Evolutionary conservation across 2,888 invertebrate genomes (phyloP).

Genomic region (Oligia strigilis): DNA sequence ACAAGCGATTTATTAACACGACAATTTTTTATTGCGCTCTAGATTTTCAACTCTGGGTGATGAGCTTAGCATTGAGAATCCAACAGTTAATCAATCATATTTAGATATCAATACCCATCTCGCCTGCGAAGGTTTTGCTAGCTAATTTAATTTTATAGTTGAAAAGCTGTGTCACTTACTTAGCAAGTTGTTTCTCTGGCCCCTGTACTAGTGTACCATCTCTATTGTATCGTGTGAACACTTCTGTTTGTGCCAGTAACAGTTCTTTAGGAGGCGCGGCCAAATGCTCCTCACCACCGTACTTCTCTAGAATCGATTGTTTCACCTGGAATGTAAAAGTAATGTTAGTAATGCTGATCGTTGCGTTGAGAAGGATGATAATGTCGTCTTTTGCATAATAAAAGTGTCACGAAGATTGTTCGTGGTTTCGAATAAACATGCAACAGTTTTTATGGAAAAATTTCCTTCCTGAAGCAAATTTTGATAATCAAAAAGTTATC

Average conservation of each 20-base stretch:
- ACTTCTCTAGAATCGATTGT: conserved; percentile 96
- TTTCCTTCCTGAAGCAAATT: neutral
- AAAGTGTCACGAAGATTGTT: neutral
- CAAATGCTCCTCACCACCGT: conserved; percentile 98
- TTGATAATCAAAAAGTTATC: neutral
- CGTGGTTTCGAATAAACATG: neutral
- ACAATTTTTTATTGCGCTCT: neutral
- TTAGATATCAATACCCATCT: neutral
- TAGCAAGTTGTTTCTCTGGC: conserved; percentile 96
- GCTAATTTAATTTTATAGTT: neutral
- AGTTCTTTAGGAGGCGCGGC: conserved; percentile 97
- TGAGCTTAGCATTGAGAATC: neutral
- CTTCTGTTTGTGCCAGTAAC: conserved; percentile 97
- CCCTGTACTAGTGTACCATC: conserved; percentile 97
- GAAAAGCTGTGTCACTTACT: conserved; percentile 84
- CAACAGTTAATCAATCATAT: neutral
- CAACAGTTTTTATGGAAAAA: neutral
- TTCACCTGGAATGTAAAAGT: conserved; percentile 92
- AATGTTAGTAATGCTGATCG: neutral
- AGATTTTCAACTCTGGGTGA: neutral
- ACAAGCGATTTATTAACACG: neutral
- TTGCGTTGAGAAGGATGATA: neutral
- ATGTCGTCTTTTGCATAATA: neutral
- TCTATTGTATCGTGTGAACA: conserved; percentile 98
- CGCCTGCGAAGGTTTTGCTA: neutral